phyloP scores from a whole-genome alignment of 2,797 vertebrate genomes.

The Jordanella pulchra region DNA sequence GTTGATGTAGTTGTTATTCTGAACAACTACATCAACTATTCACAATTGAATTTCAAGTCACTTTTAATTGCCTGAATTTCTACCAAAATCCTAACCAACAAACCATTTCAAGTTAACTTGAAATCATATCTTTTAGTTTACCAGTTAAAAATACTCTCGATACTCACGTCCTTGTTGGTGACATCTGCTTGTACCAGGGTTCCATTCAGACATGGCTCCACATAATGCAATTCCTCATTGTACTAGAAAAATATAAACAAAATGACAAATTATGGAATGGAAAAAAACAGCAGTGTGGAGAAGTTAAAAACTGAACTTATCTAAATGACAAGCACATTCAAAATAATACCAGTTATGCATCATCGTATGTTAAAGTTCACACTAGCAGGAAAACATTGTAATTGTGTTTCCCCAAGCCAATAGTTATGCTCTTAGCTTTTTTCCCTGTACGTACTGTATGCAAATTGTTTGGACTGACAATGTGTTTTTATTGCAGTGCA shows the following conservation, averaged over 20 bases:
- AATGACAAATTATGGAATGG: neutral
- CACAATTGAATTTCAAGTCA: neutral
- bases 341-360: conserved; percentile 84
- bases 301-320: conserved; percentile 28
- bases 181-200: conserved; percentile 96
- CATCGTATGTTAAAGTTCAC: conserved; percentile 84
- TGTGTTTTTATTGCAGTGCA: conserved; percentile 5
- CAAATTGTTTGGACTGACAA: conserved; percentile 6
- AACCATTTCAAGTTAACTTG: neutral
- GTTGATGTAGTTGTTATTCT: neutral
- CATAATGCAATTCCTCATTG: conserved; percentile 94
- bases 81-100: neutral
- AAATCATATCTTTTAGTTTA: no score
- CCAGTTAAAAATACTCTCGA: neutral
- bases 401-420: conserved; percentile 50
- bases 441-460: neutral
- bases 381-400: conserved; percentile 74
- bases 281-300: neutral
- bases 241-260: conserved; percentile 80
- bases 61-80: neutral
- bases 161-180: conserved; percentile 95
- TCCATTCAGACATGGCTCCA: conserved; percentile 93
- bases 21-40: no score
- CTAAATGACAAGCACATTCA: conserved; percentile 33
- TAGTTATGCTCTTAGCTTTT: conserved; percentile 36